phyloP scores from a whole-genome alignment of 1,140 invertebrate species.

The Prorops nasuta region DNA sequence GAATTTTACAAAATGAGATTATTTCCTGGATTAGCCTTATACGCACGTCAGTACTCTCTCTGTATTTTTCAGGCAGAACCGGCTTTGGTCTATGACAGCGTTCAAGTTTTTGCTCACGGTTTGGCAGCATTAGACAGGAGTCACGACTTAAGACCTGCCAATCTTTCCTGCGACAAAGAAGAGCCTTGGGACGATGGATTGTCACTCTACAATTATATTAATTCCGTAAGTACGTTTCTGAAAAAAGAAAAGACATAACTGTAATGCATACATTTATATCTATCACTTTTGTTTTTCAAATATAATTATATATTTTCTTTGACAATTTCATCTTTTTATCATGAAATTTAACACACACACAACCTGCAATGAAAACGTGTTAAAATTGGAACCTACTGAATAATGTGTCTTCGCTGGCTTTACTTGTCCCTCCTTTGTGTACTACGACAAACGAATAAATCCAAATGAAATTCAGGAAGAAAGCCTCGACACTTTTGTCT shows the following conservation, averaged over 20 bases:
- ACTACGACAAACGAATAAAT: too few species aligned
- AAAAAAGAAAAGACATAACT: too few species aligned
- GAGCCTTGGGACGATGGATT: constrained; percentile 83
- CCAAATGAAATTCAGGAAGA: too few species aligned
- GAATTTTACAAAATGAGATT: background rate
- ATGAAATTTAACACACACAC: too few species aligned
- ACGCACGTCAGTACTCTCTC: background rate
- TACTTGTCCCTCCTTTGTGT: too few species aligned
- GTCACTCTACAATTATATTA: constrained; percentile 87
- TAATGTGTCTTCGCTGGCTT: too few species aligned
- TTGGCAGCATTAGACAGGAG: constrained; percentile 71
- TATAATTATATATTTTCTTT: constrained; percentile 8
- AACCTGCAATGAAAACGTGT: too few species aligned
- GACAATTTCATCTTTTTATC: too few species aligned
- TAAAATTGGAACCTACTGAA: too few species aligned
- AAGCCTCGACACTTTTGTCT: too few species aligned
- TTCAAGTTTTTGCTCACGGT: constrained; percentile 82
- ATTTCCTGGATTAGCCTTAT: too few species aligned
- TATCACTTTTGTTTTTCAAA: constrained; percentile 3
- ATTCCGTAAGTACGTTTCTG: constrained; percentile 69
- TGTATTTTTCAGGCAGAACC: constrained; percentile 77
- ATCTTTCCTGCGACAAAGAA: constrained; percentile 82
- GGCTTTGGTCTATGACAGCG: constrained; percentile 88
- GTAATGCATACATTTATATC: too few species aligned
- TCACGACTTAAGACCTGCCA: constrained; percentile 67